Percentiles rank a stretch among this genome's conserved stretches.
Evolutionary conservation across 2,797 vertebrate genomes (phyloP).

Genomic region (Lagodon rhomboides): DNA sequence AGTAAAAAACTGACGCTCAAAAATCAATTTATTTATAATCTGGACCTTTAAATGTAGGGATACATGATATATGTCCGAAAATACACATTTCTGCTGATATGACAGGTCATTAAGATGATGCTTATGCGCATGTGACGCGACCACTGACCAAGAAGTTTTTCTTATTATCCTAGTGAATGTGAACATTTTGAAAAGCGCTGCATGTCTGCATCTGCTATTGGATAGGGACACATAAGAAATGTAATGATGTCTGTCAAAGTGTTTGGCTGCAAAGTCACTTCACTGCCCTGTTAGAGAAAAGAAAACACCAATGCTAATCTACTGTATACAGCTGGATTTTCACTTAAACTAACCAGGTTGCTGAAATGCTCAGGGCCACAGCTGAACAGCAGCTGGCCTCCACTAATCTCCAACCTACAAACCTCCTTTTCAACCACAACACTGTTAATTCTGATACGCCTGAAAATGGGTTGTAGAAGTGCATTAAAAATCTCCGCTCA

Average conservation of each 20-base stretch:
- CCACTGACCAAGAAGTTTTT: too few relatives aligned
- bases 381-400: slow-evolving; percentile 77
- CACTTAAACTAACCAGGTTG: slow-evolving; percentile 61
- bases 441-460: slow-evolving; percentile 55
- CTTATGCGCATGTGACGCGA: too few relatives aligned
- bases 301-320: slow-evolving; percentile 7
- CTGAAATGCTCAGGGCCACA: slow-evolving; percentile 61
- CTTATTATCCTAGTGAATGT: too few relatives aligned
- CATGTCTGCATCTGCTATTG: too few relatives aligned
- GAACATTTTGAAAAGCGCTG: too few relatives aligned
- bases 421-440: slow-evolving; percentile 73
- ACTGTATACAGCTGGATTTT: slow-evolving; percentile 48
- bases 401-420: slow-evolving; percentile 83
- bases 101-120: too few relatives aligned
- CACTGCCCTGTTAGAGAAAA: slow-evolving; percentile 15
- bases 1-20: too few relatives aligned
- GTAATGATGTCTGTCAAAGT: slow-evolving; percentile 5
- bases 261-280: slow-evolving; percentile 9
- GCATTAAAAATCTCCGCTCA: slow-evolving; percentile 24
- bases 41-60: too few relatives aligned
- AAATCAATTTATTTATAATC: too few relatives aligned
- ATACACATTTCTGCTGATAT: too few relatives aligned
- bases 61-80: too few relatives aligned
- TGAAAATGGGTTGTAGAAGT: slow-evolving; percentile 33
- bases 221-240: not conserved